Conservation (phyloP, 2,113 vertebrate species). For the Melanocharis versteri region DNA sequence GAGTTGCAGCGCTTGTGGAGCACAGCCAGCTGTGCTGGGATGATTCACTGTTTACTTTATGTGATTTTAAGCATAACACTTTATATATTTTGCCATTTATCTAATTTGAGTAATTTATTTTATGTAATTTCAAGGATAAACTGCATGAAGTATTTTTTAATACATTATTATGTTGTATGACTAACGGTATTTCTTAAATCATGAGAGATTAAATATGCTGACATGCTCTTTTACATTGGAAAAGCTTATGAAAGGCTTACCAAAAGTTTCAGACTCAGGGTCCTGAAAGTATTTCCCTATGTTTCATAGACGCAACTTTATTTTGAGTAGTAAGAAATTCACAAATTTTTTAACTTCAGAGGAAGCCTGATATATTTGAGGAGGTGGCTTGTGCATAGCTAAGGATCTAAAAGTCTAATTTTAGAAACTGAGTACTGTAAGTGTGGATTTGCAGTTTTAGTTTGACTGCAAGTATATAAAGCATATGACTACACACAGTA, state of each 20-base stretch:
- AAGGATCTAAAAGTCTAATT: slow-evolving; percentile 23
- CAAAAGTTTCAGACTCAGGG: background rate
- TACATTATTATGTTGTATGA: background rate
- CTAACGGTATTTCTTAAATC: background rate
- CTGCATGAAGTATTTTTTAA: background rate
- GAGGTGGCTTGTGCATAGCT: background rate
- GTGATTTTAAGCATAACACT: background rate
- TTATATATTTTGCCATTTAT: background rate
- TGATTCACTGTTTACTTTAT: background rate
- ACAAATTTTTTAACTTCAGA: background rate
- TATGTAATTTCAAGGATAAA: background rate
- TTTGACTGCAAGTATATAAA: background rate
- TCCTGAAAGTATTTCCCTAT: background rate
- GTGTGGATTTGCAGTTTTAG: background rate
- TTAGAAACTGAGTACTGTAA: slow-evolving; percentile 16
- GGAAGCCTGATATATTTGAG: background rate
- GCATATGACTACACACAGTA: background rate
- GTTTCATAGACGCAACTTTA: background rate
- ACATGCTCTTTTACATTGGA: background rate
- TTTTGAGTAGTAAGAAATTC: background rate
- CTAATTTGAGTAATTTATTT: background rate
- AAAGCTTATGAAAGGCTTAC: background rate
- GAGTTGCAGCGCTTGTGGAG: background rate
- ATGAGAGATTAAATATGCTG: background rate
- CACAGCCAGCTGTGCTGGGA: background rate